A percentile compares a stretch with the other conserved stretches of the same genome.
Conservation (phyloP, 2,888 invertebrate species). For the Drosophila stalkeri region DNA sequence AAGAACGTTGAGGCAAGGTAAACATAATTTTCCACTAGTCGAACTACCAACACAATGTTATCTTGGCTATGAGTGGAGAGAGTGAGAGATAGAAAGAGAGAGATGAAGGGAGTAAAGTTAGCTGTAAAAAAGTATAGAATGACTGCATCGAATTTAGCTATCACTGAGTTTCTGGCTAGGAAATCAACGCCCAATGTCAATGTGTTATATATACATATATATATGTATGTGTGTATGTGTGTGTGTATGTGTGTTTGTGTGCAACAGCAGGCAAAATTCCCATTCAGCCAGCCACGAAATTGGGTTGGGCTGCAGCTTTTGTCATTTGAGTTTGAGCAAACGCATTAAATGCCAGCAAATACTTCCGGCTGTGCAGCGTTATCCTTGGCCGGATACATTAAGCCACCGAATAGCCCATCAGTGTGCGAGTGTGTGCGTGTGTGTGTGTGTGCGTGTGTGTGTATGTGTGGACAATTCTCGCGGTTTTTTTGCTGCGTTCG, state of each 20-base stretch:
- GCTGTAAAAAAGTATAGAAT: background rate
- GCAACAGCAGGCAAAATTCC: conserved; percentile 33
- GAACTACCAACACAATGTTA: conserved; percentile 41
- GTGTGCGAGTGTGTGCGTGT: conserved; percentile 15
- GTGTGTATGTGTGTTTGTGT: conserved; percentile 1
- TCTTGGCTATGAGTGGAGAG: conserved; percentile 14
- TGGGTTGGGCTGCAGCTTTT: conserved; percentile 26
- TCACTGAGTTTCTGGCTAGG: conserved; percentile 35
- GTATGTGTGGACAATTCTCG: conserved; percentile 39
- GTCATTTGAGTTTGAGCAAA: conserved; percentile 63
- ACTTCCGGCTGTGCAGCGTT: conserved; percentile 61
- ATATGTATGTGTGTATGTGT: background rate
- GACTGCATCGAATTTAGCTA: conserved; percentile 41
- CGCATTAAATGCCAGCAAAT: conserved; percentile 75
- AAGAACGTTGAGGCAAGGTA: conserved; percentile 62
- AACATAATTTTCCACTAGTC: conserved; percentile 69
- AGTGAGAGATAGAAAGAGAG: background rate
- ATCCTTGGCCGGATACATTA: conserved; percentile 68
- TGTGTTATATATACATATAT: background rate
- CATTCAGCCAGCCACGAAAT: conserved; percentile 20
- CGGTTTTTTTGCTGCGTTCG: conserved; percentile 43
- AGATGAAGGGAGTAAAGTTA: background rate
- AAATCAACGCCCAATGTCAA: conserved; percentile 49
- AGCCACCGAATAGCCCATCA: conserved; percentile 26
- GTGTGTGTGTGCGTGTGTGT: conserved; percentile 30